phyloP scores from a whole-genome alignment of 2,797 vertebrate genomes.

The Cuniculus paca region DNA sequence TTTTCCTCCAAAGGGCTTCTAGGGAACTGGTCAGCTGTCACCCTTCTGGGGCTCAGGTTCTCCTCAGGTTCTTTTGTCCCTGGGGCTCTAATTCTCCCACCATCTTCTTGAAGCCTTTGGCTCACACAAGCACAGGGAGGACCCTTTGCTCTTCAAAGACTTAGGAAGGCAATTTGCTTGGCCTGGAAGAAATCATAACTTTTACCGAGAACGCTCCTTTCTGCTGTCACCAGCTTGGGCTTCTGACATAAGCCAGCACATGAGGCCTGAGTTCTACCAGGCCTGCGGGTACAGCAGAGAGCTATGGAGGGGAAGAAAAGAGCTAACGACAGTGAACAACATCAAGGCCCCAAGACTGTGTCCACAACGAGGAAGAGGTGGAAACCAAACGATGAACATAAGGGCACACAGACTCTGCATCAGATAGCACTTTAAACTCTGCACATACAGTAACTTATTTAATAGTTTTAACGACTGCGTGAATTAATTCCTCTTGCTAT shows the following conservation, averaged over 20 bases:
- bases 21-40: neutral
- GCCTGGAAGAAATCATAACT: neutral
- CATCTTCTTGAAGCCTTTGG: neutral
- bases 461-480: neutral
- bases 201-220: constrained; percentile 14
- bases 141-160: constrained; percentile 8
- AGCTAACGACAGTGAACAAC: neutral
- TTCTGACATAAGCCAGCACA: neutral
- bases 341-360: neutral
- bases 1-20: neutral
- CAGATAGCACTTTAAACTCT: neutral
- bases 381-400: neutral
- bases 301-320: neutral
- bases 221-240: neutral
- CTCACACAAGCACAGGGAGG: neutral
- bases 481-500: neutral
- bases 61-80: neutral
- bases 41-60: neutral
- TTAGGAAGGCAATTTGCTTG: neutral
- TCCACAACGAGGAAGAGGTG: neutral
- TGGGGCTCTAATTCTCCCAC: neutral
- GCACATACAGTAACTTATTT: neutral
- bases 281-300: neutral
- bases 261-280: neutral
- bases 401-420: neutral